These are phyloP conservation scores for Aphis craccivora DNA, from an alignment of 1,140 invertebrate genomes.

Conservation along the genomic window DNA sequence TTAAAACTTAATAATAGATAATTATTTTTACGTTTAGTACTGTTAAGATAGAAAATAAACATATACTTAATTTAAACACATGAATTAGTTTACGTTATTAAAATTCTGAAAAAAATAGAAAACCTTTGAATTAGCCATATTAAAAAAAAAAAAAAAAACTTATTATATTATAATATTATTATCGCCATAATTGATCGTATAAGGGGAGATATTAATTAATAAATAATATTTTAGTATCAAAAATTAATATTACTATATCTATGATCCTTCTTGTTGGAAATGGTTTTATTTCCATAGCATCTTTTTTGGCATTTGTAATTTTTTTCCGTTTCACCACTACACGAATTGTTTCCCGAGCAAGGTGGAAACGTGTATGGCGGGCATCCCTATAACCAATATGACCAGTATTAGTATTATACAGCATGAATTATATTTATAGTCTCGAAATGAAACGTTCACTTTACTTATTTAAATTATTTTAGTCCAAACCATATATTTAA, in stretches of 20 bases:
- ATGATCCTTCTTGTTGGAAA: not conserved
- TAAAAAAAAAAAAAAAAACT: too few relatives aligned
- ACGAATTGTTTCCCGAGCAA: slow-evolving; percentile 63
- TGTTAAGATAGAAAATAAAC: too few relatives aligned
- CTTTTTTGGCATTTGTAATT: not conserved
- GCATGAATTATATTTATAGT: not conserved
- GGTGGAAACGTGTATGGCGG: slow-evolving; percentile 81
- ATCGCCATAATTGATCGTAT: too few relatives aligned
- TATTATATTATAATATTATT: too few relatives aligned
- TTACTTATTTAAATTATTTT: not conserved
- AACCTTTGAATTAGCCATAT: too few relatives aligned
- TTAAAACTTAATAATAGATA: too few relatives aligned
- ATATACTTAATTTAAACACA: too few relatives aligned
- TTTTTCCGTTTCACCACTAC: not conserved
- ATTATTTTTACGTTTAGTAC: too few relatives aligned
- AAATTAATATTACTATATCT: not conserved
- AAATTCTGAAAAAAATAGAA: too few relatives aligned
- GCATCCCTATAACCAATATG: slow-evolving; percentile 71
- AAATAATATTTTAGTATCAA: not conserved
- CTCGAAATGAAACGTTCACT: not conserved
- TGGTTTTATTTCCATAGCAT: not conserved
- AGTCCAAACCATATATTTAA: not conserved
- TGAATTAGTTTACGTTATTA: too few relatives aligned
- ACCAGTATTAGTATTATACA: not conserved
- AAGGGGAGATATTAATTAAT: too few relatives aligned